Conservation (phyloP, 2,797 vertebrate species). For the Gymnopithys bicolor region DNA sequence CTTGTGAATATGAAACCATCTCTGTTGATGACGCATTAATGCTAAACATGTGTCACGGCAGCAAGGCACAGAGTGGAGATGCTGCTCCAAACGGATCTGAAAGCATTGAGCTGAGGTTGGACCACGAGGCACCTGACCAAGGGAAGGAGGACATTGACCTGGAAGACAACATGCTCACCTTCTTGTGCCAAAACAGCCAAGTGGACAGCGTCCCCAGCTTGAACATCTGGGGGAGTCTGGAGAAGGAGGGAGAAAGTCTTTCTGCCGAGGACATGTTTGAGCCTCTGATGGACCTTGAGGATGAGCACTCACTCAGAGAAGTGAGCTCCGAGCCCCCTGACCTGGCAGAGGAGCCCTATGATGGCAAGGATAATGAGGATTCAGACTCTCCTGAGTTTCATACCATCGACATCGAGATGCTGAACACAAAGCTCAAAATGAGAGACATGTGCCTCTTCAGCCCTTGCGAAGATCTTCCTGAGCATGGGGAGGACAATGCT, state of each 20-base stretch:
- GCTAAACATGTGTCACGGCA: slow-evolving; percentile 85
- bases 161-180: slow-evolving; percentile 58
- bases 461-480: slow-evolving; percentile 76
- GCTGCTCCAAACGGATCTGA: slow-evolving; percentile 15
- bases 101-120: slow-evolving; percentile 25
- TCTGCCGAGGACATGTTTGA: slow-evolving; percentile 65
- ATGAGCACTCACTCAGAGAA: slow-evolving; percentile 56
- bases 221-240: slow-evolving; percentile 76
- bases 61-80: slow-evolving; percentile 68
- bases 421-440: slow-evolving; percentile 84
- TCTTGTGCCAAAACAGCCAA: slow-evolving; percentile 73
- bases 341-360: slow-evolving; percentile 54
- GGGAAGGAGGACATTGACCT: slow-evolving; percentile 56
- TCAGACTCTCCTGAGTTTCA: slow-evolving; percentile 67
- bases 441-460: slow-evolving; percentile 84
- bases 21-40: slow-evolving; percentile 86
- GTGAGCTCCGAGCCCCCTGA: slow-evolving; percentile 46
- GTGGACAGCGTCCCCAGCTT: slow-evolving; percentile 69
- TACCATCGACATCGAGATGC: slow-evolving; percentile 83
- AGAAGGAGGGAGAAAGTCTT: slow-evolving; percentile 53
- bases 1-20: slow-evolving; percentile 84
- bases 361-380: slow-evolving; percentile 34
- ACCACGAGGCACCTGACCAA: background rate
- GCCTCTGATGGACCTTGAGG: slow-evolving; percentile 70
- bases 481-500: slow-evolving; percentile 1